Percentiles rank a stretch among this genome's conserved stretches.
These are phyloP conservation scores for Ceratoteleas bidentatus DNA, from an alignment of 1,140 invertebrate species.

Conservation along the genomic window DNA sequence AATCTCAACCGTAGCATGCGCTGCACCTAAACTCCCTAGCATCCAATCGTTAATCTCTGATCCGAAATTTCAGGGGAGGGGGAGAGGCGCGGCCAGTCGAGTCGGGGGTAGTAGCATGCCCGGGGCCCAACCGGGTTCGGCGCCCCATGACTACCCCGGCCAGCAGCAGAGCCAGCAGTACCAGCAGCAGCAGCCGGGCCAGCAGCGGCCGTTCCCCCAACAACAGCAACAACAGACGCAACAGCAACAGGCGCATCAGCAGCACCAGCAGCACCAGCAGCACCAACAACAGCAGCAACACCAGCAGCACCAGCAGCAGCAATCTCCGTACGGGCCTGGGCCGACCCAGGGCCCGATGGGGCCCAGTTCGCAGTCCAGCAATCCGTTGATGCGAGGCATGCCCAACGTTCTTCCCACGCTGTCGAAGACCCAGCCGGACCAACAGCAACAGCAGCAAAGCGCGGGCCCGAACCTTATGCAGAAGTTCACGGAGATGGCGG, in stretches of 20 bases:
- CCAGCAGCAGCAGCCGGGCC: constrained; percentile 71
- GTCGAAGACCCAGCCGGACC: constrained; percentile 62
- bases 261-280: constrained; percentile 69
- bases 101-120: constrained; percentile 84
- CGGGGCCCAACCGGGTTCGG: constrained; percentile 75
- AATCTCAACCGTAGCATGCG: constrained; percentile 3
- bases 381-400: constrained; percentile 81
- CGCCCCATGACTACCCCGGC: constrained; percentile 69
- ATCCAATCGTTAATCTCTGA: neutral
- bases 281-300: constrained; percentile 51
- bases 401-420: constrained; percentile 84
- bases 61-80: constrained; percentile 81
- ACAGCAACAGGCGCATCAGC: constrained; percentile 71
- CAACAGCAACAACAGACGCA: constrained; percentile 70
- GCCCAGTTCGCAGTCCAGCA: constrained; percentile 68
- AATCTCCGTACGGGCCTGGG: constrained; percentile 62
- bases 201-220: neutral
- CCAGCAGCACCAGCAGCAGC: constrained; percentile 77
- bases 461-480: constrained; percentile 88
- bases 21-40: neutral
- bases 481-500: constrained; percentile 89
- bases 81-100: constrained; percentile 81
- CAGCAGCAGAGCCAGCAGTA: constrained; percentile 73
- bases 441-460: constrained; percentile 65
- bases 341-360: constrained; percentile 60